Evolutionary conservation across 2,113 vertebrate genomes (phyloP).

Genomic region (Ageneiosus marmoratus): DNA sequence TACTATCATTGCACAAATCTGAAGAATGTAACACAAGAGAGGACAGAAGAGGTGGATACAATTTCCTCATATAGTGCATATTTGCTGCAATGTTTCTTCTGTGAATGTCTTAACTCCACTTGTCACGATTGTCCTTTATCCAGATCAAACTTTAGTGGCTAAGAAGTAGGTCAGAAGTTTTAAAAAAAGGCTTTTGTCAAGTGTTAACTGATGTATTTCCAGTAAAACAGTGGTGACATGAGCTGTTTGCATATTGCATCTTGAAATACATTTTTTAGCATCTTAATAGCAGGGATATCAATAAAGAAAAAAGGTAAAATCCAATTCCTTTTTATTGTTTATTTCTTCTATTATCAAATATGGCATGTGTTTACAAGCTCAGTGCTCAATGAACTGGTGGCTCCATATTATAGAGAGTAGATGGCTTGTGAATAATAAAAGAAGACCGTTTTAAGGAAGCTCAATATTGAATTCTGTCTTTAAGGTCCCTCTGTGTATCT

Average conservation of each 20-base stretch:
- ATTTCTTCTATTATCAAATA: constrained; percentile 65
- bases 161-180: neutral
- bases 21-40: constrained; percentile 2
- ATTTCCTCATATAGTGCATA: neutral
- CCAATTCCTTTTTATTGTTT: constrained; percentile 67
- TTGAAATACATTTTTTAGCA: neutral
- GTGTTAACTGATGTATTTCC: neutral
- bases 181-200: neutral
- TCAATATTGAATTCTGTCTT: constrained; percentile 48
- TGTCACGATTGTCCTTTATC: neutral
- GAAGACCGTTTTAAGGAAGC: constrained; percentile 57
- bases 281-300: neutral
- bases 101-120: neutral
- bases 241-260: neutral
- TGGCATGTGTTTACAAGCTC: constrained; percentile 72
- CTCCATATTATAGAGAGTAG: constrained; percentile 45
- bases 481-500: constrained; percentile 58
- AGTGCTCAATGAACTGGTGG: constrained; percentile 64
- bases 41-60: neutral
- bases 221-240: neutral
- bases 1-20: constrained; percentile 26
- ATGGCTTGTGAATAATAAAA: constrained; percentile 64
- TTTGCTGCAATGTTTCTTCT: neutral
- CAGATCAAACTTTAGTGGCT: neutral
- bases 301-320: neutral